Conservation (phyloP, 1,140 invertebrate genomes). For the Bombus confusus region DNA sequence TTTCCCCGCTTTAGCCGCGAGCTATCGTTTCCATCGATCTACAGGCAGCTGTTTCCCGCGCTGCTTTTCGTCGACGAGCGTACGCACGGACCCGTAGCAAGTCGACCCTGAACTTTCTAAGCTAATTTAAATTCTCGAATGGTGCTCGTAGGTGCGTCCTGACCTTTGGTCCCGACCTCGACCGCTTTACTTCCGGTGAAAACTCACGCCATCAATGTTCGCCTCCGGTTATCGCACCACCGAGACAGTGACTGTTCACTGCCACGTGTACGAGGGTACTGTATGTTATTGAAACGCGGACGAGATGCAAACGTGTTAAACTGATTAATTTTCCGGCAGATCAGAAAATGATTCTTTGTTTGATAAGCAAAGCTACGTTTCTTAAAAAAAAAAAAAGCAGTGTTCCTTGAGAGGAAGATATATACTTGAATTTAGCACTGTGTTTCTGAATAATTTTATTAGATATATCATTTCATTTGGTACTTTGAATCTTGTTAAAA, state of each 20-base stretch:
- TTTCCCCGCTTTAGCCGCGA: constrained; percentile 26
- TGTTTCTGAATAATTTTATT: no score
- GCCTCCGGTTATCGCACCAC: not conserved
- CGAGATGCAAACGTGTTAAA: no score
- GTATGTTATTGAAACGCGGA: no score
- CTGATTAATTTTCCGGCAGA: no score
- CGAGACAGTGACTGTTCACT: not conserved
- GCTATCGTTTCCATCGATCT: constrained; percentile 55
- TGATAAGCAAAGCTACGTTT: no score
- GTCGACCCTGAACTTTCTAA: constrained; percentile 76
- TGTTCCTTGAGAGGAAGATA: no score
- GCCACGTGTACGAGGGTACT: not conserved
- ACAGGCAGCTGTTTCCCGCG: constrained; percentile 28
- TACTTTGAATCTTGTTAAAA: no score
- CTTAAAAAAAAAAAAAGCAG: no score
- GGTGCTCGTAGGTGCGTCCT: constrained; percentile 60
- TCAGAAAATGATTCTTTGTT: no score
- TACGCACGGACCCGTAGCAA: constrained; percentile 62
- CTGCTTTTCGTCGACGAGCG: constrained; percentile 36
- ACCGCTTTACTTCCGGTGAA: constrained; percentile 67
- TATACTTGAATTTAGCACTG: no score
- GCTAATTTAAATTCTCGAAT: constrained; percentile 74
- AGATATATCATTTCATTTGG: no score
- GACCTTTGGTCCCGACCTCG: constrained; percentile 65
- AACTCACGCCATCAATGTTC: constrained; percentile 34